Evolutionary conservation across 2,888 invertebrate genomes (phyloP).

Genomic region (Pyralis farinalis): DNA sequence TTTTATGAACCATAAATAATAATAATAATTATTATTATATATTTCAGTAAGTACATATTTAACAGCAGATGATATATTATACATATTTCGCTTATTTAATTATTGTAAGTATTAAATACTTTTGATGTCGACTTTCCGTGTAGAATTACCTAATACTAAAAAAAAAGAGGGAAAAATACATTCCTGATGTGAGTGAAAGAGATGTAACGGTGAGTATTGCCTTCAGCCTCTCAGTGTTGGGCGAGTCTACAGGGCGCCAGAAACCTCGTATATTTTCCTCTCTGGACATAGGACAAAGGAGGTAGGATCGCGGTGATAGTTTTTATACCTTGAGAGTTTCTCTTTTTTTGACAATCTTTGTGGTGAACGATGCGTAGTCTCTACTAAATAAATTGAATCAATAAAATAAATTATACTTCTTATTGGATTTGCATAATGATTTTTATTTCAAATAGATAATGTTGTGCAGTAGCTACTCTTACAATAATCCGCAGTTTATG

Average conservation of each 20-base stretch:
- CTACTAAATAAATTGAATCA: background rate
- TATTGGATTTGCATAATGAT: slow-evolving; percentile 8
- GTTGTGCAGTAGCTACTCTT: no score
- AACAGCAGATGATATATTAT: no score
- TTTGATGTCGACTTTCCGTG: background rate
- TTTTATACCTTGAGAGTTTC: slow-evolving; percentile 20
- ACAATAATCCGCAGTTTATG: no score
- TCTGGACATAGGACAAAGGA: slow-evolving; percentile 68
- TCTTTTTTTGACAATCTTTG: slow-evolving; percentile 21
- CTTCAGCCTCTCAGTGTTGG: slow-evolving; percentile 72
- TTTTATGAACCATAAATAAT: no score
- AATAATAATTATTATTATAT: no score
- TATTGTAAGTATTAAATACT: slow-evolving; percentile 1
- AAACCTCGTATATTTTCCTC: slow-evolving; percentile 78
- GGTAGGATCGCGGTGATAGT: slow-evolving; percentile 46
- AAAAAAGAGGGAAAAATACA: slow-evolving; percentile 12
- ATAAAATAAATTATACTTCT: slow-evolving; percentile 2
- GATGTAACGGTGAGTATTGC: slow-evolving; percentile 43
- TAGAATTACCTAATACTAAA: background rate
- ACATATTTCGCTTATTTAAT: no score
- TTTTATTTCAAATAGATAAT: no score
- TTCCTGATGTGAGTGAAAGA: slow-evolving; percentile 17
- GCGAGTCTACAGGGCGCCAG: slow-evolving; percentile 66
- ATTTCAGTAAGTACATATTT: no score
- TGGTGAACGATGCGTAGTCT: slow-evolving; percentile 24